Conservation (phyloP, 2,888 invertebrate species). For the Lypha dubia region DNA sequence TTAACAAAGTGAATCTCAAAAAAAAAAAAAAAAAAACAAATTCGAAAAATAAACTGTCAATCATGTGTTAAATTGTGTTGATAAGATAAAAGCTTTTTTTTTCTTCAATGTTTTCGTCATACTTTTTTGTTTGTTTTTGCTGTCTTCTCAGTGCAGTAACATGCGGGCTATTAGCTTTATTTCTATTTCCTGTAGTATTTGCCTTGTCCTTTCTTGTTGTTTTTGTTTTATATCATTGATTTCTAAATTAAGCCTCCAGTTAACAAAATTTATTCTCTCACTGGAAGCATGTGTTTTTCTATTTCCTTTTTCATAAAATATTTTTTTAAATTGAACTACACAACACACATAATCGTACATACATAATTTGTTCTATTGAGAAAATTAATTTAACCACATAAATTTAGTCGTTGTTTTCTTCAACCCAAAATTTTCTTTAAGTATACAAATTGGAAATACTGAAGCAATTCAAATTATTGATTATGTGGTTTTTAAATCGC, state of each 20-base stretch:
- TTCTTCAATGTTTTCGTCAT: background rate
- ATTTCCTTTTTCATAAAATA: background rate
- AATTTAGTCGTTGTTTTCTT: background rate
- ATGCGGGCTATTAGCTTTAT: background rate
- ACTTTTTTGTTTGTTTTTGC: background rate
- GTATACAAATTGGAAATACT: background rate
- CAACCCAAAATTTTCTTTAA: background rate
- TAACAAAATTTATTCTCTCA: background rate
- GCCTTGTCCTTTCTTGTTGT: background rate
- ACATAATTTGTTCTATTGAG: background rate
- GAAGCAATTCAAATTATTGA: background rate
- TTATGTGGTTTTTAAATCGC: background rate
- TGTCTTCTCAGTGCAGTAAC: background rate
- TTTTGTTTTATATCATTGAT: background rate
- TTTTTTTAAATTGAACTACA: background rate
- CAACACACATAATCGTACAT: background rate
- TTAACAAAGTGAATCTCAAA: slow-evolving; percentile 23
- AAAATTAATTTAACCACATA: background rate
- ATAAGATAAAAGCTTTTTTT: slow-evolving; percentile 16
- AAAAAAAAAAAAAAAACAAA: slow-evolving; percentile 6
- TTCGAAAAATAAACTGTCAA: slow-evolving; percentile 57
- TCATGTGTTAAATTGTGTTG: slow-evolving; percentile 55
- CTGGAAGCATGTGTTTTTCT: background rate
- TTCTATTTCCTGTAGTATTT: background rate
- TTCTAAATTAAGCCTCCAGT: background rate